A percentile compares a stretch with the other conserved stretches of the same genome.
These are phyloP conservation scores for Falco biarmicus DNA, from an alignment of 2,797 vertebrate species.

Conservation along the genomic window DNA sequence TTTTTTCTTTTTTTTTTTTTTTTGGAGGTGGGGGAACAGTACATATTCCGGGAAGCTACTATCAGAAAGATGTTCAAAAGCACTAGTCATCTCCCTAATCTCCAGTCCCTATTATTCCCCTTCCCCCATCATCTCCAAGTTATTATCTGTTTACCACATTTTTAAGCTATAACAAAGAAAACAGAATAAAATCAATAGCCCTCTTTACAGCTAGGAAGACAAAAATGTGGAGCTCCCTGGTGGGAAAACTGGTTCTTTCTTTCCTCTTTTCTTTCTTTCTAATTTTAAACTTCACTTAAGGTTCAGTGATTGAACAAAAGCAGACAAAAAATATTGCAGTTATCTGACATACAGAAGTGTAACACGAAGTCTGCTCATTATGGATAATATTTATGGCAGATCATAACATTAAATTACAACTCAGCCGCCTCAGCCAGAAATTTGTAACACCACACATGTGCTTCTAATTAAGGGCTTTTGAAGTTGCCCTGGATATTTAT, in stretches of 20 bases:
- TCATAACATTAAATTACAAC: conserved; percentile 84
- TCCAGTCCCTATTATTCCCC: neutral
- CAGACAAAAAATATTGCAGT: conserved; percentile 62
- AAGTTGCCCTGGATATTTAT: conserved; percentile 83
- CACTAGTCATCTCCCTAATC: neutral
- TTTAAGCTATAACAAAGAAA: conserved; percentile 30
- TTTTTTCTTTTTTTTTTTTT: no score
- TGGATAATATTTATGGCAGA: conserved; percentile 81
- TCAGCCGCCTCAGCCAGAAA: conserved; percentile 72
- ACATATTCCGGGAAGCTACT: neutral
- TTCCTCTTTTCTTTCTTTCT: conserved; percentile 13
- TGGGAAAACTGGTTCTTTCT: neutral
- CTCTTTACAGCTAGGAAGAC: neutral
- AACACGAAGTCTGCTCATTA: conserved; percentile 78
- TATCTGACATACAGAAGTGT: conserved; percentile 76
- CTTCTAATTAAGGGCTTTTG: conserved; percentile 83
- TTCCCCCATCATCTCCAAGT: neutral
- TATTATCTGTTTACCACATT: neutral
- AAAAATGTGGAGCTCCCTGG: neutral
- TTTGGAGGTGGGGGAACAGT: neutral
- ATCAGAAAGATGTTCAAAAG: neutral
- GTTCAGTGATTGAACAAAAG: conserved; percentile 71
- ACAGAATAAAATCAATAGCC: conserved; percentile 6
- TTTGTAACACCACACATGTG: conserved; percentile 78
- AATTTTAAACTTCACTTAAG: conserved; percentile 55